Percentiles rank a stretch among this genome's conserved stretches.
Evolutionary conservation across 2,113 vertebrate genomes (phyloP).

Genomic region (Nothobranchius kuhntae): DNA sequence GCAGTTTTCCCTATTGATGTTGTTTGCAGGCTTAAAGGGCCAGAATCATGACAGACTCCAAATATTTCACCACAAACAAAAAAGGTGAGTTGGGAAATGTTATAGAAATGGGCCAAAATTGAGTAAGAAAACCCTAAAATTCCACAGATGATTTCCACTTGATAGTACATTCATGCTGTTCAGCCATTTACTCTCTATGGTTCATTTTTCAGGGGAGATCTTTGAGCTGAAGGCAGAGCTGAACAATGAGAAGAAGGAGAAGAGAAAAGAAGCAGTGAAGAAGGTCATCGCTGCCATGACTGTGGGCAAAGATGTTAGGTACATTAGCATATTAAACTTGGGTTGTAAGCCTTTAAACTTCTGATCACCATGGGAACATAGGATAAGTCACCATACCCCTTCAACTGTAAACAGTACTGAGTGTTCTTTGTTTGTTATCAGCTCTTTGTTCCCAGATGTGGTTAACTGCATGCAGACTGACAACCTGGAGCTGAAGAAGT

Average conservation of each 20-base stretch:
- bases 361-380: not conserved
- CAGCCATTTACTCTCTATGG: not conserved
- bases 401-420: not conserved
- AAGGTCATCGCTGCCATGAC: conserved; percentile 99
- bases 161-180: not conserved
- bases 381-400: not conserved
- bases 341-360: not conserved
- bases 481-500: conserved; percentile 97
- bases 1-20: not conserved
- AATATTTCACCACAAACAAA: conserved; percentile 99
- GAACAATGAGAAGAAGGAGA: conserved; percentile 99
- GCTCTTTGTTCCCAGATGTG: conserved; percentile 96
- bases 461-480: conserved; percentile 99
- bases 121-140: not conserved
- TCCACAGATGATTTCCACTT: no score
- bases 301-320: conserved; percentile 98
- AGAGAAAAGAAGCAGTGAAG: conserved; percentile 97
- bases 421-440: conserved; percentile 51
- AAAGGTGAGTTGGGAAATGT: conserved; percentile 83
- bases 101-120: not conserved
- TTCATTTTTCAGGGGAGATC: conserved; percentile 87
- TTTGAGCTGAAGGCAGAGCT: conserved; percentile 97
- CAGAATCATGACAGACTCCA: conserved; percentile 95
- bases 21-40: conserved; percentile 68
- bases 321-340: conserved; percentile 3